Evolutionary conservation across 2,888 invertebrate genomes (phyloP).

Genomic region (Steinernema scapterisci): DNA sequence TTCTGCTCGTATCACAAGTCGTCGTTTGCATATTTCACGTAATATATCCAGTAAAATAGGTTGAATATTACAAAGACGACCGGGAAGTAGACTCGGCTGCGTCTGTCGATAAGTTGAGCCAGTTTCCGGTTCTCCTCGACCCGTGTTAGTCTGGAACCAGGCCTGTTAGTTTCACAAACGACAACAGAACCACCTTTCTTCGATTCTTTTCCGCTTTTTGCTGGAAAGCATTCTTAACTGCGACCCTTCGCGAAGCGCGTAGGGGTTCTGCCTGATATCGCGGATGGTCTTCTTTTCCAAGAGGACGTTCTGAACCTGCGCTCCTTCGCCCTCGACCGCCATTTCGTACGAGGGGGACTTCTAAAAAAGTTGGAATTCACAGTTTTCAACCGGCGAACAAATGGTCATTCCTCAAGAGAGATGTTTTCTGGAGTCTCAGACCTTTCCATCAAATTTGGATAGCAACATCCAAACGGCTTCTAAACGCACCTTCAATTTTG

Average conservation of each 20-base stretch:
- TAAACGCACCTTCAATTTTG: too few species aligned
- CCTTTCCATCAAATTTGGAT: too few species aligned
- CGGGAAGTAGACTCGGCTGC: slow-evolving; percentile 57
- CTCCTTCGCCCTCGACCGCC: background rate
- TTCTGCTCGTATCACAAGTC: slow-evolving; percentile 10
- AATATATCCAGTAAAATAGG: slow-evolving; percentile 60
- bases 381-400: too few species aligned
- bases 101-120: slow-evolving; percentile 54
- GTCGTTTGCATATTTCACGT: slow-evolving; percentile 48
- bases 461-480: too few species aligned
- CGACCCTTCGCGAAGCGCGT: slow-evolving; percentile 7
- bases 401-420: too few species aligned
- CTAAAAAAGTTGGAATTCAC: background rate
- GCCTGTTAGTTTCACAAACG: slow-evolving; percentile 48
- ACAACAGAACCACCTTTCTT: background rate
- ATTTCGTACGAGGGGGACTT: background rate
- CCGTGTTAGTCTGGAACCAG: slow-evolving; percentile 45
- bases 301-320: slow-evolving; percentile 11
- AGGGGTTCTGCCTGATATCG: slow-evolving; percentile 13
- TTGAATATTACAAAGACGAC: slow-evolving; percentile 61
- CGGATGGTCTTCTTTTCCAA: slow-evolving; percentile 20
- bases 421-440: too few species aligned
- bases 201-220: slow-evolving; percentile 22
- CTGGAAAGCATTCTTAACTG: slow-evolving; percentile 17
- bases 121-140: slow-evolving; percentile 52